These are phyloP conservation scores for Sesamia inferens DNA, from an alignment of 2,888 invertebrate species.

Conservation along the genomic window DNA sequence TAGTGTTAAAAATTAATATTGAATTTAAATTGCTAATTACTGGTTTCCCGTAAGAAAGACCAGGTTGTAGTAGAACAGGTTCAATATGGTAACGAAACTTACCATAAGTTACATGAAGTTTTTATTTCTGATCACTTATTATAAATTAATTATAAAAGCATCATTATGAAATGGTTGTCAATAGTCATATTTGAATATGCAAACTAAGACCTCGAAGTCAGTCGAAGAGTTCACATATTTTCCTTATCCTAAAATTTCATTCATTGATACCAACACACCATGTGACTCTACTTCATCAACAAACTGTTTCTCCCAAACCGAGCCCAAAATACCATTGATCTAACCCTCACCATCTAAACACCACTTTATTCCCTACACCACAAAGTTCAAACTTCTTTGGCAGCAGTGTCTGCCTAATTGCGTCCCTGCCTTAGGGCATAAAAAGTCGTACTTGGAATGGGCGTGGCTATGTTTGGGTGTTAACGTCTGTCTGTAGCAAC, in stretches of 20 bases:
- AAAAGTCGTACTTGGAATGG: slow-evolving; percentile 52
- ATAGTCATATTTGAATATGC: background rate
- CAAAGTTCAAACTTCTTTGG: slow-evolving; percentile 29
- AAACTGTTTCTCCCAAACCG: slow-evolving; percentile 33
- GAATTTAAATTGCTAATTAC: too few species aligned
- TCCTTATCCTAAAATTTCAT: slow-evolving; percentile 24
- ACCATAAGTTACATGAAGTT: too few species aligned
- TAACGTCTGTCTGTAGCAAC: slow-evolving; percentile 57
- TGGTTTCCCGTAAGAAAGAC: too few species aligned
- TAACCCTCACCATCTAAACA: background rate
- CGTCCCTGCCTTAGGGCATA: slow-evolving; percentile 57
- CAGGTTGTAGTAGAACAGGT: too few species aligned
- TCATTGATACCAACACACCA: slow-evolving; percentile 22
- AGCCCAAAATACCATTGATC: slow-evolving; percentile 54
- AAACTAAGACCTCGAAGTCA: background rate
- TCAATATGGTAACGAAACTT: too few species aligned
- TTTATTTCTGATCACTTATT: background rate
- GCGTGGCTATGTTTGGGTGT: slow-evolving; percentile 51
- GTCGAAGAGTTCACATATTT: background rate
- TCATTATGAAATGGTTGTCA: background rate
- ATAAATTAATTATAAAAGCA: background rate
- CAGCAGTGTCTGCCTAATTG: slow-evolving; percentile 47
- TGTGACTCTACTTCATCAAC: slow-evolving; percentile 47
- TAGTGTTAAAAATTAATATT: too few species aligned
- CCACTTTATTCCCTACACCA: background rate